Base-by-base conservation (phyloP, 2,888 invertebrate genomes). In the Temnothorax ravouxi region DNA sequence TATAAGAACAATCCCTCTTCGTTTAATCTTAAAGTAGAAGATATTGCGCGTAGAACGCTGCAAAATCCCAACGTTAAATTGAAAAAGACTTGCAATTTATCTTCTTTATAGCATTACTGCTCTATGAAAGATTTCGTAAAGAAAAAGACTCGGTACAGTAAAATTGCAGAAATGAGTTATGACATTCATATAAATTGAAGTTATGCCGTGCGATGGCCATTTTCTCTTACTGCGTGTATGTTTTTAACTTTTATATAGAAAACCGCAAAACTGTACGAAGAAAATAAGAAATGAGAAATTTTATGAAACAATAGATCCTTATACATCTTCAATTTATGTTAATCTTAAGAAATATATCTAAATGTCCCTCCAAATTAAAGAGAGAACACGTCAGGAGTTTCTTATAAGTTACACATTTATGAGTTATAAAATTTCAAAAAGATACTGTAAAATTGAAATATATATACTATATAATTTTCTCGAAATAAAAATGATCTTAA, bases 61-160 rank as follows among this genome's bases (percentile, higher is more conserved):
- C 66, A 52, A 76, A 66, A 66, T 54, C 13, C 9, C 41, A 66
- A 76, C 66, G 18, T 54, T 76, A 76, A 76, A 52, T 76, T 76
- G 66, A 66, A 76, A 76, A 66, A 76, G 76, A 76, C 76, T 76
- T 54, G 52, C 66, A 66, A 66, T 76, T 66, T 66, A 66, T 76
- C 64, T 66, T 54, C 52, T 66, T 76, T 76, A 76, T 52, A 76
- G 38, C 25, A 25, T 38, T 66, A 76, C n/a, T 76, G 38, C 61
- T 72, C 41, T 54, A 66, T 76, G 25, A 76, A 66, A 54, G 41
- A 76, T 67, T 66, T 15, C 11, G 67, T 76, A 66, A 52, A 59
- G 25, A 25, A 64, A 34, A 52, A 52, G n/a, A 13, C n/a, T 41
- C 9, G 8, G 52, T 64, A 38, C 66, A 25, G 18, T 52, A 66